These are phyloP conservation scores for Mesochorus sp. DNA, from an alignment of 2,888 invertebrate species.

Conservation along the genomic window DNA sequence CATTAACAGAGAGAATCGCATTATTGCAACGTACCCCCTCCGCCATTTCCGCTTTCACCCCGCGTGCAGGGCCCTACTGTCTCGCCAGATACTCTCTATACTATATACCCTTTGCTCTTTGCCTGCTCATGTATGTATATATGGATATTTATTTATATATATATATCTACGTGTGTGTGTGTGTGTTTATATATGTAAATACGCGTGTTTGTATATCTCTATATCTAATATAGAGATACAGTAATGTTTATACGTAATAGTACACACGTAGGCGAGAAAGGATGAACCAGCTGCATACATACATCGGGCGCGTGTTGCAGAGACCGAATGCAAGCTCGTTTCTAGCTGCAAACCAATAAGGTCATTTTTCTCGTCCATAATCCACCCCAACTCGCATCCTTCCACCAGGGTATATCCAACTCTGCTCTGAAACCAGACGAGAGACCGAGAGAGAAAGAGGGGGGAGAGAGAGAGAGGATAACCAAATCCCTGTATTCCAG, in stretches of 20 bases:
- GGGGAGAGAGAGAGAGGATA: conserved; percentile 4
- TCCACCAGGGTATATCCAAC: neutral
- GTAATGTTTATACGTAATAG: conserved; percentile 1
- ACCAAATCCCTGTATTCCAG: conserved; percentile 49
- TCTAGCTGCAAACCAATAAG: conserved; percentile 74
- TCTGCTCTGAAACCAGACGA: neutral
- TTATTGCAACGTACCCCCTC: conserved; percentile 74
- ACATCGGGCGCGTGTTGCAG: conserved; percentile 69
- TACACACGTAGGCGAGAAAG: conserved; percentile 28
- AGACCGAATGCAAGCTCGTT: conserved; percentile 67
- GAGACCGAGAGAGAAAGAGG: neutral
- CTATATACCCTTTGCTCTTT: neutral
- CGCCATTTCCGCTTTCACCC: conserved; percentile 35
- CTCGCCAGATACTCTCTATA: conserved; percentile 48
- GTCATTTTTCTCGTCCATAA: conserved; percentile 76
- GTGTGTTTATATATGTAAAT: neutral
- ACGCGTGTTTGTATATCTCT: neutral
- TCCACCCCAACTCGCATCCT: conserved; percentile 69
- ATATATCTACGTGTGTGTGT: neutral
- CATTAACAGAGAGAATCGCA: conserved; percentile 78
- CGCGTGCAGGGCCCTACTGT: conserved; percentile 53
- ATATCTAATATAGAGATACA: neutral
- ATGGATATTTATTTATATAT: neutral
- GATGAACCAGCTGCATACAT: conserved; percentile 54
- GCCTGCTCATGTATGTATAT: neutral